Evolutionary conservation across 2,888 invertebrate species (phyloP), one percentile per base, ranked within the genome.

Genomic region (Parasteatoda lunata): DNA sequence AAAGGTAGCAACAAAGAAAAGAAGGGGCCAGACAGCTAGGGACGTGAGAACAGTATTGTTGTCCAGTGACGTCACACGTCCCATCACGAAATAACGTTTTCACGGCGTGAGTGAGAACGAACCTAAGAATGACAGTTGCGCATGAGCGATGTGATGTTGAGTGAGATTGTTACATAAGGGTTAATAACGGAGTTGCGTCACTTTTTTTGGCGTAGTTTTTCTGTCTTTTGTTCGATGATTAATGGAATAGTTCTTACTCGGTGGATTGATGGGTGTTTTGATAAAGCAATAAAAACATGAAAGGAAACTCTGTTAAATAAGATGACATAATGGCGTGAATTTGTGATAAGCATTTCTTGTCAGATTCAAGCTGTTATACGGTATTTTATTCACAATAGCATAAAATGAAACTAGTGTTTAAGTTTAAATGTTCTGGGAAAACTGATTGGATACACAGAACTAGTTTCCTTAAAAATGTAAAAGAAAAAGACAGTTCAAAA

Each of bases 1-100:
- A 9, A 11, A 54, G 54, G 7, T 30, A n/a, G 77, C 71, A 73
- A 73, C 72, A 73, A 80, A 48, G 80, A 80, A 80, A 73, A 47
- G 9, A 13, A 15, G 15, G 69, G 45, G 45, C 66, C 72, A 79
- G 71, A 71, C 66, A 64, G 48, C 30, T 65, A 49, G 52, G 71
- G 80, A 80, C 80, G 80, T 80, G 80, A 66, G 80, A 80, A 80
- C 80, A 45, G 72, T 52, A 80, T 80, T 80, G 80, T 80, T 76
- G 54, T 54, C 51, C 59, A 4, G 49, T 71, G 72, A 72, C 65
- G 70, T 52, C 64, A 72, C 45, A 8, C 72, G 72, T 72, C 80
- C 49, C 65, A 69, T 78, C 72, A 71, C 64, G 79, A 65, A 64
- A 47, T 76, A 48, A 59, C 59, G 64, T 76, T 54, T 7, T 45